phyloP scores from a whole-genome alignment of 2,888 invertebrate genomes.

The Scaptomyza tumidula region DNA sequence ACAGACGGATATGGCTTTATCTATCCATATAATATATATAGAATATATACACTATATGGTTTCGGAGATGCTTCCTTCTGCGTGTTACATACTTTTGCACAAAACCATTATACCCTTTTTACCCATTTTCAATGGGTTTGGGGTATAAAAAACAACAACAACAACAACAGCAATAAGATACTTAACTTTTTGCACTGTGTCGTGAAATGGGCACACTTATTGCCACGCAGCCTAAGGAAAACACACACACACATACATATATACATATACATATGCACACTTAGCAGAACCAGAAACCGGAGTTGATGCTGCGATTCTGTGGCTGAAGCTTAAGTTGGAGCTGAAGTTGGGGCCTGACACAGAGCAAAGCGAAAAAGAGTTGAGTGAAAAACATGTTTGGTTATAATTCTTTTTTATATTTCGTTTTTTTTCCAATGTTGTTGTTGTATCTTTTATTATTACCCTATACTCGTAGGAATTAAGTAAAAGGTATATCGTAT shows the following conservation, averaged over 20 bases:
- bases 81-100: too few relatives aligned
- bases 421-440: slow-evolving; percentile 23
- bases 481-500: background rate
- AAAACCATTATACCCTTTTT: too few relatives aligned
- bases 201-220: slow-evolving; percentile 73
- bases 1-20: too few relatives aligned
- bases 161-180: slow-evolving; percentile 59
- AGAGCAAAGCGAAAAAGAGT: slow-evolving; percentile 47
- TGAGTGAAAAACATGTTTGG: slow-evolving; percentile 76
- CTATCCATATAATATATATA: too few relatives aligned
- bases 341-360: slow-evolving; percentile 8
- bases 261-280: slow-evolving; percentile 5
- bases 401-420: slow-evolving; percentile 75
- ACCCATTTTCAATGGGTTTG: too few relatives aligned
- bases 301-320: slow-evolving; percentile 57
- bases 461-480: slow-evolving; percentile 23
- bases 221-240: slow-evolving; percentile 57
- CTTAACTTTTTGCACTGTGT: slow-evolving; percentile 69
- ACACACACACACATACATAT: slow-evolving; percentile 28
- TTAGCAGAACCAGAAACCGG: slow-evolving; percentile 62
- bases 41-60: too few relatives aligned
- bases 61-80: too few relatives aligned
- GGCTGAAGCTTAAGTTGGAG: slow-evolving; percentile 34
- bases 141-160: slow-evolving; percentile 17
- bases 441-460: slow-evolving; percentile 21